phyloP scores from a whole-genome alignment of 2,797 vertebrate species.

The Coranthus polyacanthus region DNA sequence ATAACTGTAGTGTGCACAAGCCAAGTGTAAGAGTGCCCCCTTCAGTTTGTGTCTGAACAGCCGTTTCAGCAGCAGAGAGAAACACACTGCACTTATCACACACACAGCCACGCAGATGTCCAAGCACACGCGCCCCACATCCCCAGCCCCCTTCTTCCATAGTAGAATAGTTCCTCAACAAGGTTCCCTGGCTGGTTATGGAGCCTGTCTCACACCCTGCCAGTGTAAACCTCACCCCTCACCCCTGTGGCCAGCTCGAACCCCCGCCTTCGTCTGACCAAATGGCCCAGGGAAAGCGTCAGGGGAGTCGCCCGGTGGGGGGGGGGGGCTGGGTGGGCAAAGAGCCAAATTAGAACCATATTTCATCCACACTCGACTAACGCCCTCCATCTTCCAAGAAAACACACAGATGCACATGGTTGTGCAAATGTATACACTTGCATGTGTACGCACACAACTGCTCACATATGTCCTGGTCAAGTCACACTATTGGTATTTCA shows the following conservation, averaged over 20 bases:
- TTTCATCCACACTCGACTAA: constrained; percentile 61
- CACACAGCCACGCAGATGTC: constrained; percentile 27
- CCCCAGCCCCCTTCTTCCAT: constrained; percentile 22
- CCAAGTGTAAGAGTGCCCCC: constrained; percentile 77
- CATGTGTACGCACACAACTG: constrained; percentile 27
- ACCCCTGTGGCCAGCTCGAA: constrained; percentile 34
- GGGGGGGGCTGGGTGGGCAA: constrained; percentile 41
- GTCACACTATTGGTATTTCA: constrained; percentile 75
- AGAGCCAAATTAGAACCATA: constrained; percentile 81
- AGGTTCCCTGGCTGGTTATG: constrained; percentile 62
- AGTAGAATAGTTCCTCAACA: constrained; percentile 74
- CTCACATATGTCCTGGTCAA: constrained; percentile 54
- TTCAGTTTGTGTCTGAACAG: constrained; percentile 46
- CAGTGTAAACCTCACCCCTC: constrained; percentile 68
- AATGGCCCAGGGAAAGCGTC: constrained; percentile 66
- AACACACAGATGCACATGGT: constrained; percentile 47
- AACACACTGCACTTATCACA: constrained; percentile 17
- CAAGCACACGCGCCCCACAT: constrained; percentile 33
- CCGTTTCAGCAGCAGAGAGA: constrained; percentile 14
- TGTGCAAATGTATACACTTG: constrained; percentile 54
- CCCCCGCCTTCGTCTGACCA: constrained; percentile 65
- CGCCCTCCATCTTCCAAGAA: constrained; percentile 48
- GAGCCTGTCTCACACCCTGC: constrained; percentile 71
- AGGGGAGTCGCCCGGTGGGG: constrained; percentile 31
- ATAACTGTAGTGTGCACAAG: neutral